phyloP scores from a whole-genome alignment of 2,113 vertebrate species.

The Suricata suricatta region DNA sequence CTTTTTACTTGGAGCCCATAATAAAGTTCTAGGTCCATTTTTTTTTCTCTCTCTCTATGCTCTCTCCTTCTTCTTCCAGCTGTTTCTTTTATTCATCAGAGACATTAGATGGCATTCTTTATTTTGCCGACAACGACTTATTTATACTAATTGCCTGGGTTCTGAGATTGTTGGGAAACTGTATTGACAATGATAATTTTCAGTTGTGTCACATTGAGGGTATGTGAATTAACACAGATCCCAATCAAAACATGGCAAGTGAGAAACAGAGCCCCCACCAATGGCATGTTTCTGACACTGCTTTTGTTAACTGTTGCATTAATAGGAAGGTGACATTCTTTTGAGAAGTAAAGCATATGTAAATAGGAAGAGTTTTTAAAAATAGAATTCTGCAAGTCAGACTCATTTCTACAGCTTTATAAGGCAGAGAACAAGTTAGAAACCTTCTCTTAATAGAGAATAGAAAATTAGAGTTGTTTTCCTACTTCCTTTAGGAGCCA shows the following conservation, averaged over 20 bases:
- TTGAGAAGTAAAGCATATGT: constrained; percentile 68
- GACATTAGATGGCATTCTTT: constrained; percentile 63
- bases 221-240: constrained; percentile 70
- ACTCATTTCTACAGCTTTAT: constrained; percentile 67
- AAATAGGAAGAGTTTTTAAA: constrained; percentile 74
- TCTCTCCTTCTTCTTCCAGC: constrained; percentile 39
- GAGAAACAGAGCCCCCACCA: constrained; percentile 62
- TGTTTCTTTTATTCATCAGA: constrained; percentile 74
- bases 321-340: constrained; percentile 75
- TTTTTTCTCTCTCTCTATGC: background rate
- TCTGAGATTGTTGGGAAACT: constrained; percentile 70
- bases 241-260: constrained; percentile 60
- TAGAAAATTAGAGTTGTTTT: constrained; percentile 74
- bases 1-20: constrained; percentile 58
- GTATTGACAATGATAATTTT: constrained; percentile 76
- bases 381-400: constrained; percentile 74
- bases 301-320: constrained; percentile 74
- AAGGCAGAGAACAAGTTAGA: constrained; percentile 76
- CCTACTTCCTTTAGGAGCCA: constrained; percentile 64
- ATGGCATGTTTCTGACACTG: constrained; percentile 54
- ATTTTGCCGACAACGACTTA: constrained; percentile 74
- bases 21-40: constrained; percentile 39
- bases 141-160: constrained; percentile 74
- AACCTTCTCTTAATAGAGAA: constrained; percentile 71
- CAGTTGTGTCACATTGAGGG: constrained; percentile 70